phyloP scores from a whole-genome alignment of 2,797 vertebrate species.

The Avahi laniger region DNA sequence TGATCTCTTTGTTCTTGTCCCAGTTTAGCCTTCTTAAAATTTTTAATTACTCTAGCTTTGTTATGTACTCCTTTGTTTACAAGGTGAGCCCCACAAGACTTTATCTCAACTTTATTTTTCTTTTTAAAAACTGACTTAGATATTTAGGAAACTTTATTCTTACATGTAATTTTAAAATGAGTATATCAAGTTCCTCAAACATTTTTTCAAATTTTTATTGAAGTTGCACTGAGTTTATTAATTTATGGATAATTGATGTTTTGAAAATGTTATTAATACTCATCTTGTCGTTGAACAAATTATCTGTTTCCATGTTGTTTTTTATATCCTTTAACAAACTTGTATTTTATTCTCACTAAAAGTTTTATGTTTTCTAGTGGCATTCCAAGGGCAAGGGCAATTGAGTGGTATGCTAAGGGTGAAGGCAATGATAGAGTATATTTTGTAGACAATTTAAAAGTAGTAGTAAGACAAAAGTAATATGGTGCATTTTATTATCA shows the following conservation, averaged over 20 bases:
- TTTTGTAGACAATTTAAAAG: not conserved
- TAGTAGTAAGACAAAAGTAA: not conserved
- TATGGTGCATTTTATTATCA: not conserved
- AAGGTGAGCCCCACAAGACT: not conserved
- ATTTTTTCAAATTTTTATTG: not conserved
- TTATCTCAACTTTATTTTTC: not conserved
- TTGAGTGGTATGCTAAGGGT: not conserved
- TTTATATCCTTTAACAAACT: not conserved
- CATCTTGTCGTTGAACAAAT: not conserved
- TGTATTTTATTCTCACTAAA: not conserved
- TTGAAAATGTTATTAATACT: not conserved
- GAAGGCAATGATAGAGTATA: not conserved
- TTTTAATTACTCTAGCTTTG: not conserved
- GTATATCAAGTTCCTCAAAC: not conserved
- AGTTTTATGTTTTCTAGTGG: not conserved
- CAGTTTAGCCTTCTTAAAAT: not conserved
- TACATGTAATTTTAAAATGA: not conserved
- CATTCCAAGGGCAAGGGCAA: not conserved
- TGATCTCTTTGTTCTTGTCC: not conserved
- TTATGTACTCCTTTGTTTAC: not conserved
- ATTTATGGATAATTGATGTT: not conserved
- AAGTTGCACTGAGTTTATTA: not conserved
- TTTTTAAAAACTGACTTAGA: not conserved
- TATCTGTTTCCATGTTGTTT: not conserved
- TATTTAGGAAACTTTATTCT: not conserved